phyloP scores from a whole-genome alignment of 2,888 invertebrate species.

The Heteromyza rotundicornis region DNA sequence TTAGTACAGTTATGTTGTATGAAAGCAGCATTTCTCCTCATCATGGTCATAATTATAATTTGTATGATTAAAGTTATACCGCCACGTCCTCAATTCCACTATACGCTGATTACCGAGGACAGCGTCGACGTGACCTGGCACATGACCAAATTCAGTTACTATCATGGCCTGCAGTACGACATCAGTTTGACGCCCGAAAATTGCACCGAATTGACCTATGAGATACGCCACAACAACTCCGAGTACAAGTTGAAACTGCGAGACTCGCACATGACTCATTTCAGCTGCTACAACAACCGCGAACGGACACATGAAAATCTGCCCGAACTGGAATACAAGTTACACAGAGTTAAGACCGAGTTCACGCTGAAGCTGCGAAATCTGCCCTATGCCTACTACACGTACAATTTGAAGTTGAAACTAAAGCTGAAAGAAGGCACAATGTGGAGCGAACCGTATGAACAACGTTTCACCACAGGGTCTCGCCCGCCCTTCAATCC shows the following conservation, averaged over 20 bases:
- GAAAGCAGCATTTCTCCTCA: background rate
- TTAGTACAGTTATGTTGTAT: background rate
- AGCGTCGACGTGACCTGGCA: slow-evolving; percentile 40
- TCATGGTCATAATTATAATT: background rate
- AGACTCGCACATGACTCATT: slow-evolving; percentile 35
- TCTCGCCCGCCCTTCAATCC: slow-evolving; percentile 66
- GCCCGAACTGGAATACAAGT: slow-evolving; percentile 30
- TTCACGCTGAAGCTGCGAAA: slow-evolving; percentile 18
- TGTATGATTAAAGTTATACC: slow-evolving; percentile 38
- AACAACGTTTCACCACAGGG: slow-evolving; percentile 67
- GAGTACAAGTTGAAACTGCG: slow-evolving; percentile 12
- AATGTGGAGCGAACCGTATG: slow-evolving; percentile 74
- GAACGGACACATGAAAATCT: slow-evolving; percentile 34
- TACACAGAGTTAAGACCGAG: slow-evolving; percentile 27
- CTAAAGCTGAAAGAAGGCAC: slow-evolving; percentile 65
- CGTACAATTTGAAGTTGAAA: slow-evolving; percentile 67
- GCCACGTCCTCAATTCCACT: slow-evolving; percentile 35
- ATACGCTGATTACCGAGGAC: slow-evolving; percentile 36
- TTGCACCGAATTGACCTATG: slow-evolving; percentile 31
- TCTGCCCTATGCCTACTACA: slow-evolving; percentile 32
- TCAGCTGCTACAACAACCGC: slow-evolving; percentile 38
- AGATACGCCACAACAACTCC: slow-evolving; percentile 29
- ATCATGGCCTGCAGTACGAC: slow-evolving; percentile 39
- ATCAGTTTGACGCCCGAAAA: slow-evolving; percentile 35
- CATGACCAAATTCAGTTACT: slow-evolving; percentile 37